Percentiles rank a stretch among this genome's conserved stretches.
Conservation (phyloP, 2,888 invertebrate species). For the Malacosoma neustria region DNA sequence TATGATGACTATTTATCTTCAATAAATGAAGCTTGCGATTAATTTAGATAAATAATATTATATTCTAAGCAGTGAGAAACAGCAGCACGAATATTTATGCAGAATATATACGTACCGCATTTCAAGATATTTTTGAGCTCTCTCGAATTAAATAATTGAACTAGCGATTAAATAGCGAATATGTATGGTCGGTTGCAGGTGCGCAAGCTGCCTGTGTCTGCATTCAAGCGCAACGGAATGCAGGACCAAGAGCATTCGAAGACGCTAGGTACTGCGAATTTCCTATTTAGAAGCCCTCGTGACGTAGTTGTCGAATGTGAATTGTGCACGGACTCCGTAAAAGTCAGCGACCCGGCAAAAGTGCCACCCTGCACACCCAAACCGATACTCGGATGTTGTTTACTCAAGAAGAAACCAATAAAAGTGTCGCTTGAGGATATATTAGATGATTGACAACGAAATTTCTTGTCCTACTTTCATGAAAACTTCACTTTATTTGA, state of each 20-base stretch:
- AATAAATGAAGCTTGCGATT: too few species aligned
- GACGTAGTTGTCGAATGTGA: constrained; percentile 51
- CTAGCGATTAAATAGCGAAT: background rate
- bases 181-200: constrained; percentile 59
- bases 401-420: constrained; percentile 43
- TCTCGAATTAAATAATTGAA: too few species aligned
- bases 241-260: constrained; percentile 63
- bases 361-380: constrained; percentile 31
- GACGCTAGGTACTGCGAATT: constrained; percentile 49
- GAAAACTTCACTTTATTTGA: too few species aligned
- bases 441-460: constrained; percentile 31
- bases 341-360: constrained; percentile 44
- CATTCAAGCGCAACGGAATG: constrained; percentile 66
- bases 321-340: constrained; percentile 25
- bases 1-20: too few species aligned
- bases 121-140: too few species aligned
- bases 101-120: too few species aligned
- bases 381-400: constrained; percentile 19
- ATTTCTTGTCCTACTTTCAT: constrained; percentile 5
- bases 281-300: constrained; percentile 41
- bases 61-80: too few species aligned
- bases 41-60: too few species aligned
- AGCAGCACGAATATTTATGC: too few species aligned
- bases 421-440: constrained; percentile 46
- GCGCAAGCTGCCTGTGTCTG: constrained; percentile 47